phyloP scores from a whole-genome alignment of 1,140 invertebrate genomes.

The Tenebrio molitor region DNA sequence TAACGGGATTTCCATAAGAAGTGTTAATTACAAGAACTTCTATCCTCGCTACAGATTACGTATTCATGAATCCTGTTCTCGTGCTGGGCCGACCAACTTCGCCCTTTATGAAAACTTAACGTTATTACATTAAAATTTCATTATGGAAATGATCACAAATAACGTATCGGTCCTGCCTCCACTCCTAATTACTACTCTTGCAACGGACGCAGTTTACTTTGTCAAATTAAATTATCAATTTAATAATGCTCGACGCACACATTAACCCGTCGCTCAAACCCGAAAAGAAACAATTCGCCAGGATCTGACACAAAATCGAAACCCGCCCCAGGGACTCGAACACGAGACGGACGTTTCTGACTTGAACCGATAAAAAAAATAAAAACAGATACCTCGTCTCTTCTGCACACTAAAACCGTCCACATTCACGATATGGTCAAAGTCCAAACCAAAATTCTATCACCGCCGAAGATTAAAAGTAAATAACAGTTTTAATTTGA shows the following conservation, averaged over 20 bases:
- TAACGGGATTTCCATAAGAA: slow-evolving; percentile 63
- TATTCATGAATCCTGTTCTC: slow-evolving; percentile 51
- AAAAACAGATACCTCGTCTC: no score
- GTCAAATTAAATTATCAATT: slow-evolving; percentile 36
- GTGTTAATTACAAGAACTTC: slow-evolving; percentile 62
- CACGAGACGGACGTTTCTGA: slow-evolving; percentile 18
- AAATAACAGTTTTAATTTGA: background rate
- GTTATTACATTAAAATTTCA: slow-evolving; percentile 51
- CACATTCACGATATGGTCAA: no score
- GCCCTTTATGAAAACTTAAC: slow-evolving; percentile 49
- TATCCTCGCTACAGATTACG: slow-evolving; percentile 52
- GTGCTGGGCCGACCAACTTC: slow-evolving; percentile 23
- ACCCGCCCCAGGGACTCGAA: background rate
- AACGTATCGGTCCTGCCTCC: slow-evolving; percentile 15
- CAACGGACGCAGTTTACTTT: background rate
- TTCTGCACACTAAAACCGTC: background rate
- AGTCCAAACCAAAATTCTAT: no score
- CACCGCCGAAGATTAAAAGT: background rate
- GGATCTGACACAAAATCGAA: no score
- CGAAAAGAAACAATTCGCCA: slow-evolving; percentile 37
- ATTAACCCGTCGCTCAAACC: slow-evolving; percentile 27
- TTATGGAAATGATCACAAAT: slow-evolving; percentile 46
- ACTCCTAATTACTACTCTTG: slow-evolving; percentile 12
- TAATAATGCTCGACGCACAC: slow-evolving; percentile 31
- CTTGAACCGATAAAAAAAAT: background rate